Percentiles rank a stretch among this genome's conserved stretches.
phyloP scores from a whole-genome alignment of 64 coral and sea anemone genomes.

The Actinia tenebrosa region DNA sequence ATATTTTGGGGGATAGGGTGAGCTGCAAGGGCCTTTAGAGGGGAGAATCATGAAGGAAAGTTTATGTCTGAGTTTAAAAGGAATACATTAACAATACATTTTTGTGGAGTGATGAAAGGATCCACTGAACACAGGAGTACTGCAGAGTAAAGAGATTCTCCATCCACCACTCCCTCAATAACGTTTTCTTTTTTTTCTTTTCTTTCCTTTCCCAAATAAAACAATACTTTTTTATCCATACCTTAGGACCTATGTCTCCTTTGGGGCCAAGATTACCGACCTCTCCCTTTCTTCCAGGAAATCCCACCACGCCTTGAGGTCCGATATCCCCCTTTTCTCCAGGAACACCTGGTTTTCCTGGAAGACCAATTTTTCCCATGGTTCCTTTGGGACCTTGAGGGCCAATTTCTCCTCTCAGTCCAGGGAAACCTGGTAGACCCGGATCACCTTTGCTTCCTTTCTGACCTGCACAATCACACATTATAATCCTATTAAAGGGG shows the following conservation, averaged over 20 bases:
- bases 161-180: no score
- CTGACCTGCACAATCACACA: neutral
- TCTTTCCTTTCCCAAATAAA: no score
- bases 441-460: slow-evolving; percentile 12
- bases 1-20: neutral
- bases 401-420: slow-evolving; percentile 13
- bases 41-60: no score
- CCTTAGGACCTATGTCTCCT: neutral
- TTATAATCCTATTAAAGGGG: no score
- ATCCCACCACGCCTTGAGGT: neutral
- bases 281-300: slow-evolving; percentile 9
- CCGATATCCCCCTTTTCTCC: neutral
- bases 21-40: neutral
- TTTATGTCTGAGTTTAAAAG: no score
- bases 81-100: no score
- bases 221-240: neutral
- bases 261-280: neutral
- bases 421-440: slow-evolving; percentile 7
- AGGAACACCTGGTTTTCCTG: slow-evolving; percentile 8
- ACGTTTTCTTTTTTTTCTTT: no score
- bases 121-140: no score
- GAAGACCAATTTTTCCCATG: slow-evolving; percentile 3
- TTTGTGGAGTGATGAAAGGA: no score
- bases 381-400: slow-evolving; percentile 10
- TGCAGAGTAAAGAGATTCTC: no score